phyloP scores from a whole-genome alignment of 2,888 invertebrate genomes.

The Tetragonula carbonaria region DNA sequence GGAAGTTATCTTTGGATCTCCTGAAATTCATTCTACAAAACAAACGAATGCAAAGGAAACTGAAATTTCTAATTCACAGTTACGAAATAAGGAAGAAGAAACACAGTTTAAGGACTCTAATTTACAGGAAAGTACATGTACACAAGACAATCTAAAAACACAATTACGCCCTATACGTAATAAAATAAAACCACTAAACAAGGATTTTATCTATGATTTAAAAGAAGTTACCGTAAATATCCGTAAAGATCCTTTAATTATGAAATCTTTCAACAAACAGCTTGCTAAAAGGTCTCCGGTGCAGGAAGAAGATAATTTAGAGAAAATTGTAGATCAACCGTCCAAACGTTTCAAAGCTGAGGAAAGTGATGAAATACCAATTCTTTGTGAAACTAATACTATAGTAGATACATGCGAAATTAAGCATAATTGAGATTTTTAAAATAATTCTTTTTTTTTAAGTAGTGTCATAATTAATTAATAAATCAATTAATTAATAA shows the following conservation, averaged over 20 bases:
- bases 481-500: not conserved
- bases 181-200: constrained; percentile 87
- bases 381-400: constrained; percentile 18
- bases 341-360: constrained; percentile 46
- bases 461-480: constrained; percentile 12
- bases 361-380: constrained; percentile 15
- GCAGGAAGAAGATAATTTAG: constrained; percentile 32
- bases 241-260: constrained; percentile 47
- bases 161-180: constrained; percentile 87
- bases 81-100: constrained; percentile 14
- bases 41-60: constrained; percentile 1
- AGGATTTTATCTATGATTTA: constrained; percentile 90
- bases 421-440: not conserved
- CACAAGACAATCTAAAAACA: constrained; percentile 63
- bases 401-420: constrained; percentile 25
- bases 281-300: constrained; percentile 30
- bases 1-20: constrained; percentile 82
- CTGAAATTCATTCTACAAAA: constrained; percentile 19
- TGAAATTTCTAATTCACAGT: not conserved
- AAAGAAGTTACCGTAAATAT: constrained; percentile 78
- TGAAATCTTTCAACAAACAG: constrained; percentile 40
- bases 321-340: constrained; percentile 27
- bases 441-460: not conserved
- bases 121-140: not conserved
- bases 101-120: constrained; percentile 1